These are phyloP conservation scores for Puntigrus tetrazona DNA, from an alignment of 2,113 vertebrate genomes.

Conservation along the genomic window DNA sequence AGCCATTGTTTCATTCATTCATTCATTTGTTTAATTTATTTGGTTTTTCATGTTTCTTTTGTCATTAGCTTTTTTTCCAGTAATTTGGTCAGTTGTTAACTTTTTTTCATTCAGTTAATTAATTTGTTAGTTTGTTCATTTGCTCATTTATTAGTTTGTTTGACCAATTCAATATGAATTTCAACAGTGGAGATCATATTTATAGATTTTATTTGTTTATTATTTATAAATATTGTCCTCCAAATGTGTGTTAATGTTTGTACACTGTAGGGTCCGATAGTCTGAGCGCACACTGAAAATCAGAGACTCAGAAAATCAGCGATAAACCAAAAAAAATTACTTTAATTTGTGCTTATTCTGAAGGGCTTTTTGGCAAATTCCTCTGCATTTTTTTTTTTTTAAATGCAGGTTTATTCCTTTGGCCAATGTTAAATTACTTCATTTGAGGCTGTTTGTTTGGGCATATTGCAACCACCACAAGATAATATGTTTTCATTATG, in stretches of 20 bases:
- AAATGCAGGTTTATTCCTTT: not conserved
- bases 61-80: no score
- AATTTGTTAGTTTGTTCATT: not conserved
- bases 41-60: no score
- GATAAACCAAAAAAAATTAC: not conserved
- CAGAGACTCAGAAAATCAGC: not conserved
- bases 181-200: not conserved
- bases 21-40: not conserved
- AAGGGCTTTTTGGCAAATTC: not conserved
- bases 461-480: constrained; percentile 48
- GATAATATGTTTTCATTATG: constrained; percentile 68
- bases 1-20: not conserved
- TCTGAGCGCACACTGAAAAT: not conserved
- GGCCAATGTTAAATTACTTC: not conserved
- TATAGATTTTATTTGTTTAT: no score
- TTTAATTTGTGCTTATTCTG: not conserved
- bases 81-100: no score
- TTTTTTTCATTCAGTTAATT: not conserved
- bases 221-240: not conserved
- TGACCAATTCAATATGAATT: not conserved
- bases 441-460: not conserved
- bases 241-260: not conserved
- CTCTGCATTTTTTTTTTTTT: not conserved
- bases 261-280: not conserved
- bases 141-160: not conserved